Percentiles rank a stretch among this genome's conserved stretches.
Evolutionary conservation across 1,140 invertebrate genomes (phyloP).

Genomic region (Drosophila lacteicornis): DNA sequence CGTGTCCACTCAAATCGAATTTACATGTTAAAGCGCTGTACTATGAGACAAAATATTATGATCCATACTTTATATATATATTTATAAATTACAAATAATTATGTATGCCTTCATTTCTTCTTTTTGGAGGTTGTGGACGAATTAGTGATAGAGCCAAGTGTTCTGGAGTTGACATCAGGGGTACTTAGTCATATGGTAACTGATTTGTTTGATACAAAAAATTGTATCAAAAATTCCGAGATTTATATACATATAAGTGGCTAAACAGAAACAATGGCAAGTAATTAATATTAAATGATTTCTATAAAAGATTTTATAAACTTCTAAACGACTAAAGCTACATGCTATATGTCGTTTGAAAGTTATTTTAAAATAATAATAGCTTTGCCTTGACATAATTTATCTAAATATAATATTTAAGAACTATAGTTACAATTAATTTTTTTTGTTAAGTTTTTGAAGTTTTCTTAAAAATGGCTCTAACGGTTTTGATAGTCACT

Average conservation of each 20-base stretch:
- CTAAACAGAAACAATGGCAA: not conserved
- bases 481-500: too few relatives aligned
- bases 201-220: slow-evolving; percentile 50
- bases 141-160: slow-evolving; percentile 15
- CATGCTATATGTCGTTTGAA: too few relatives aligned
- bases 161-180: not conserved
- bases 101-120: slow-evolving; percentile 40
- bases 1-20: slow-evolving; percentile 71
- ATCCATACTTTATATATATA: slow-evolving; percentile 42
- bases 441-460: too few relatives aligned
- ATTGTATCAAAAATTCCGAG: slow-evolving; percentile 3
- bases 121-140: not conserved
- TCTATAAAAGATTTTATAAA: not conserved
- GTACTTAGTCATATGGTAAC: slow-evolving; percentile 25
- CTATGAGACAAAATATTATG: slow-evolving; percentile 51
- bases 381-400: too few relatives aligned
- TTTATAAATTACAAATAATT: slow-evolving; percentile 67
- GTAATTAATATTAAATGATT: slow-evolving; percentile 10
- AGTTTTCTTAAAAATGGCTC: too few relatives aligned
- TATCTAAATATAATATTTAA: too few relatives aligned
- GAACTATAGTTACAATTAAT: too few relatives aligned
- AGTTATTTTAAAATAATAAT: too few relatives aligned
- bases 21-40: slow-evolving; percentile 80
- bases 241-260: slow-evolving; percentile 9
- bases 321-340: too few relatives aligned